Base-by-base conservation (phyloP, 2,888 invertebrate species). In the Octonoba sinensis region DNA sequence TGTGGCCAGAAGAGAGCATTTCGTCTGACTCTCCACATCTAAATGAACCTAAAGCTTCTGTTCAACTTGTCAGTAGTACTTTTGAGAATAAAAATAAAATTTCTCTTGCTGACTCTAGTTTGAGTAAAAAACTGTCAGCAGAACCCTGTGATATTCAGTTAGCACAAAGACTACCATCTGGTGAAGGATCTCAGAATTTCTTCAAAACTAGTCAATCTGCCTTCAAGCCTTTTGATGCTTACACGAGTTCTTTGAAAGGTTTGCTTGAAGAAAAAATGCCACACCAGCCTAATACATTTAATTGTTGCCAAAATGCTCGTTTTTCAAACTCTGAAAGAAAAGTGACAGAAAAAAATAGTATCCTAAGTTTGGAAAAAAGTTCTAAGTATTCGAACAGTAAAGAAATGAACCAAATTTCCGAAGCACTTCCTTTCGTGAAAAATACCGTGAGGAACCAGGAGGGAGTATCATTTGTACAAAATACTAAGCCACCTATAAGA, bases 1-100 rank as follows among this genome's bases (percentile, higher is more conserved):
- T 67, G 16, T 82, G 90, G 78, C 70, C 78, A 13, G 76, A 83
- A 60, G 84, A 81, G 8, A 73, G 22, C 49, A 8, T 36, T 4
- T 71, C 36, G 47, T 66, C 59, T 27, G 64, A 77, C n/a, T 4
- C 46, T 11, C 8, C 16, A 13, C 56, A 2, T 56, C 4, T 56
- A 3, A 66, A 15, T 49, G 49, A 66, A 51, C 18, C 49, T 66
- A 16, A 27, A 8, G n/a, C 18, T 11, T 46, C 18, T 13, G 18
- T 18, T 16, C 36, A 62, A 44, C 18, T 44, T 18, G 1, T 11
- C 57, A 60, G 60, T 27, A 62, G 44, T 62, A 20, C 18, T 44
- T 24, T 46, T 62, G 62, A 44, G 44, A 44, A n/a, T 62, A 62
- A 62, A 36, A n/a, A 16, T 62, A 77, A 51, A 64, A n/a, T 57